Base-by-base conservation (phyloP, 2,888 invertebrate genomes). In the Pecten maximus region DNA sequence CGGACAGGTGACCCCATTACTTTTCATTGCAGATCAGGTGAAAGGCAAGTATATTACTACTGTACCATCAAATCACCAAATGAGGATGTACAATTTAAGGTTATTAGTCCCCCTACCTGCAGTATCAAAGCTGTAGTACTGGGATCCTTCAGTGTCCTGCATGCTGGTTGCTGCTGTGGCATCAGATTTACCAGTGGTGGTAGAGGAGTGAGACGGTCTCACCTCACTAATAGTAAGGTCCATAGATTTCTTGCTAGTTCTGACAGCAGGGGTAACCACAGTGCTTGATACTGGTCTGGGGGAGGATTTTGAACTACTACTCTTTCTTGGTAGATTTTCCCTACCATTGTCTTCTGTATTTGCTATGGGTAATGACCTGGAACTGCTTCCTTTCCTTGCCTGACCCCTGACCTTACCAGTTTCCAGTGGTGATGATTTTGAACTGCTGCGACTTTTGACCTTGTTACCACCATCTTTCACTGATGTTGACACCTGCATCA, bases 121-220 rank as follows among this genome's bases (percentile, higher is more conserved):
- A 74, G 28, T 74, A 74, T 74, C 74, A 74, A 74, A 74, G 74
- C 35, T 74, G 74, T 74, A 74, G 74, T 8, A 12, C 74, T 74
- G 74, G 19, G 74, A 28, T 74, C 35, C 74, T 35, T 74, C 74
- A 12, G 6, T 74, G 74, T 28, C 74, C 74, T 35, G 74, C 23
- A 35, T 15, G 54, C n/a, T n/a, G n/a, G 19, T 35, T 35, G 74
- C 74, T 74, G 28, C 35, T 35, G 28, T 74, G 28, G 28, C 74
- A 28, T 74, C 74, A 74, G 74, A 35, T 28, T 74, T 74, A 74
- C 35, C 0, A 35, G 12, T 35, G 74, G 74, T 28, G 28, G 35
- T 28, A 15, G 74, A 74, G 12, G 74, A 0, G 35, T 35, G 74
- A 10, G 74, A 15, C 35, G 74, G 74, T 74, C 74, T 74, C 35